Evolutionary conservation across 2,797 vertebrate species (phyloP).

Genomic region (Emydoidea blandingii): DNA sequence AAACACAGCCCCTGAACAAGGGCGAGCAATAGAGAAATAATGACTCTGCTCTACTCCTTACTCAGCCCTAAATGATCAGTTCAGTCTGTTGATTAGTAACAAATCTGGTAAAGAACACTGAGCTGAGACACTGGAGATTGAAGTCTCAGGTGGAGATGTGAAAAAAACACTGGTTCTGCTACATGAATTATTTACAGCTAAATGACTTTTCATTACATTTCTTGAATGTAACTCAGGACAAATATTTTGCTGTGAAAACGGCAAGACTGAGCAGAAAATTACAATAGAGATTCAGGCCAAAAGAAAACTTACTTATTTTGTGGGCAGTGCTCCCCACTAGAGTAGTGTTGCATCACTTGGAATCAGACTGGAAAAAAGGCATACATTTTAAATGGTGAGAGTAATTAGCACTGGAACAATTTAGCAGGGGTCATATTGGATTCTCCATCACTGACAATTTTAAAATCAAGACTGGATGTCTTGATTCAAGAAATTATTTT

Average conservation of each 20-base stretch:
- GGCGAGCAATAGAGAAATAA: background rate
- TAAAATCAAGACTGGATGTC: background rate
- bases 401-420: background rate
- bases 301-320: conserved; percentile 1
- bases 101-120: background rate
- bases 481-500: background rate
- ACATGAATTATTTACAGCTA: accelerated
- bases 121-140: background rate
- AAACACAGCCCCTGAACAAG: background rate
- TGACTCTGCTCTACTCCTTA: background rate
- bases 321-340: background rate
- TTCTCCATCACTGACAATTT: too few relatives aligned
- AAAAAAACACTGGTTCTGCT: background rate
- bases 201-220: background rate
- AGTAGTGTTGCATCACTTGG: background rate
- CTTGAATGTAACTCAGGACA: background rate
- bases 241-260: background rate
- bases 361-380: background rate
- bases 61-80: background rate
- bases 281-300: background rate
- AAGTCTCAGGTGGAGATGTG: background rate
- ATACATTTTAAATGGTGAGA: background rate
- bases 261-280: background rate
- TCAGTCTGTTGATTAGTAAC: conserved; percentile 5
- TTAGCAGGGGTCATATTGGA: background rate